Conservation (phyloP, 2,888 invertebrate genomes). For the Philopedon plagiatum region DNA sequence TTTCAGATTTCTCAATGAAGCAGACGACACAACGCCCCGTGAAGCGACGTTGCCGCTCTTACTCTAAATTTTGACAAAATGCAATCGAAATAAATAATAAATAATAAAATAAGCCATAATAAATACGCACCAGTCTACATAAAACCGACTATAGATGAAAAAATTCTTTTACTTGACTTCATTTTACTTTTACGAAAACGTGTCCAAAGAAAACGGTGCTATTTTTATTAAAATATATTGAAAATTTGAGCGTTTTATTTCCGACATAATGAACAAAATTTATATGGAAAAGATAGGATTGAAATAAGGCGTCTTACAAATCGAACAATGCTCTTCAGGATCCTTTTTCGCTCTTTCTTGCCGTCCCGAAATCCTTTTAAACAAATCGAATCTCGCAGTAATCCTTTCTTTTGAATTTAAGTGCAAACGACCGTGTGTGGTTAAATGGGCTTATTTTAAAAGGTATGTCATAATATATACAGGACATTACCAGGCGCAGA, state of each 20-base stretch:
- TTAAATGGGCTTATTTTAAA: conserved; percentile 19
- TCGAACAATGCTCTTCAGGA: conserved; percentile 26
- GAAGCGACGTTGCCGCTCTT: too few species aligned
- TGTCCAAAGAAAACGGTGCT: background rate
- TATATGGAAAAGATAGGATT: conserved; percentile 30
- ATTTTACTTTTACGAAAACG: background rate
- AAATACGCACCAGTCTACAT: too few species aligned
- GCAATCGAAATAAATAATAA: too few species aligned
- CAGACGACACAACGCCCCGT: too few species aligned
- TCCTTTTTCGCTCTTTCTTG: conserved; percentile 12
- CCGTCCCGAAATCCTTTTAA: conserved; percentile 28
- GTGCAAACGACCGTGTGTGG: conserved; percentile 28
- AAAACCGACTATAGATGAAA: too few species aligned
- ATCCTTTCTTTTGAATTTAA: conserved; percentile 16
- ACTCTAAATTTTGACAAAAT: too few species aligned
- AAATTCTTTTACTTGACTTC: too few species aligned
- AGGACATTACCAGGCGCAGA: too few species aligned
- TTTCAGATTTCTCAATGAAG: too few species aligned
- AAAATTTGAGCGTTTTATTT: conserved; percentile 27
- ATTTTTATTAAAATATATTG: conserved; percentile 12
- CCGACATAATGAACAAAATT: conserved; percentile 32
- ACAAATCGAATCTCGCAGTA: conserved; percentile 34
- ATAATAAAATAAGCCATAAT: too few species aligned
- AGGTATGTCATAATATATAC: background rate
- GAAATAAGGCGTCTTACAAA: conserved; percentile 26